Conservation (phyloP, 2,797 vertebrate species). For the Typhlichthys subterraneus region DNA sequence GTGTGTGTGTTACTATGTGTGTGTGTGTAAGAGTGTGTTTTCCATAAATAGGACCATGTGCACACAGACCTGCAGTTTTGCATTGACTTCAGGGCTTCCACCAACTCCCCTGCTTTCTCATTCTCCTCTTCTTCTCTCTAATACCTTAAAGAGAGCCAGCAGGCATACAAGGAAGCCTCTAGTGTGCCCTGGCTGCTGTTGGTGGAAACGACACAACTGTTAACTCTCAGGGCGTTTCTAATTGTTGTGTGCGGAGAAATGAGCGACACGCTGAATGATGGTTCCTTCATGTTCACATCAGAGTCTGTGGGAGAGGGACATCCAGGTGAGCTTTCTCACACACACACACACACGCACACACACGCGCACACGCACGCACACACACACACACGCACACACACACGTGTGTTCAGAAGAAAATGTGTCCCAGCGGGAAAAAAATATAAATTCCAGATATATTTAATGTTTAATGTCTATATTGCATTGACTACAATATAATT, state of each 20-base stretch:
- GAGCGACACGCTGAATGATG: constrained; percentile 86
- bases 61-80: constrained; percentile 70
- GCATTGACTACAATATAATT: not conserved
- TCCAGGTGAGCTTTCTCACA: constrained; percentile 84
- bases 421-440: too few species aligned
- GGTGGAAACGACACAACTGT: constrained; percentile 52
- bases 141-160: constrained; percentile 39
- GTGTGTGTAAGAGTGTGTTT: constrained; percentile 62
- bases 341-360: not conserved
- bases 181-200: constrained; percentile 47
- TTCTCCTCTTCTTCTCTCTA: constrained; percentile 24
- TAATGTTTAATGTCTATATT: too few species aligned
- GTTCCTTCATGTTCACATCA: constrained; percentile 96
- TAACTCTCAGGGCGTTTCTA: constrained; percentile 16
- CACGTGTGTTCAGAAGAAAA: too few species aligned
- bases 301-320: constrained; percentile 99
- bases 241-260: constrained; percentile 61
- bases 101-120: constrained; percentile 9
- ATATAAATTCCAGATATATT: too few species aligned
- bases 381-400: too few species aligned
- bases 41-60: constrained; percentile 91
- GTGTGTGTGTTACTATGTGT: constrained; percentile 9
- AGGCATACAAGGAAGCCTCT: constrained; percentile 64
- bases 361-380: not conserved
- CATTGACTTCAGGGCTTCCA: constrained; percentile 51